phyloP scores from a whole-genome alignment of 2,888 invertebrate genomes.

The Hyles lineata region DNA sequence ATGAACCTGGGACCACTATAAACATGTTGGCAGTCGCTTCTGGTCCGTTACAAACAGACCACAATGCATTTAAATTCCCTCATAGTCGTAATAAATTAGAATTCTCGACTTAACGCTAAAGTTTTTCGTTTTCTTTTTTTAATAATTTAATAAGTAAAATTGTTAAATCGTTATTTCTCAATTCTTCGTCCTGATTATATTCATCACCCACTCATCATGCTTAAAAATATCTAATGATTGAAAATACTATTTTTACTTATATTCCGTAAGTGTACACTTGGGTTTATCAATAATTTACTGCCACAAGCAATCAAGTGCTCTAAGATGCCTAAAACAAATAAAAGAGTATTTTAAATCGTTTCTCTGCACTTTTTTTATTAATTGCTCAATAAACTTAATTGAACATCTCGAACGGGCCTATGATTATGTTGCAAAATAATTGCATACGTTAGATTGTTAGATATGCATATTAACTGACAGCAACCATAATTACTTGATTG shows the following conservation, averaged over 20 bases:
- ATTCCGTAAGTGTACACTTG: background rate
- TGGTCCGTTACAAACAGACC: no score
- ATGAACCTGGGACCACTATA: no score
- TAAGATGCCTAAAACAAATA: conserved; percentile 5
- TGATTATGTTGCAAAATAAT: conserved; percentile 12
- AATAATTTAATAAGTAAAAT: no score
- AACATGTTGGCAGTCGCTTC: no score
- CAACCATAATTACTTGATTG: background rate
- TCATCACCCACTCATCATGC: background rate
- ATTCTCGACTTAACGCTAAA: no score
- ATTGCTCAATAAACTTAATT: conserved; percentile 8
- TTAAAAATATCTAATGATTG: background rate
- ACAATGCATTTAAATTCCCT: no score
- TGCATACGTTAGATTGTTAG: background rate
- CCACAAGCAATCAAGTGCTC: background rate
- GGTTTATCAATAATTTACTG: background rate
- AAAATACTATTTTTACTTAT: background rate
- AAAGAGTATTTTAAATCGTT: background rate
- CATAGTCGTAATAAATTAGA: no score
- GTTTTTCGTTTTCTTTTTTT: no score
- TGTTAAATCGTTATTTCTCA: no score
- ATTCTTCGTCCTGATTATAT: no score
- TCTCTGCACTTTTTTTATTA: background rate
- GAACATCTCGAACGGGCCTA: background rate
- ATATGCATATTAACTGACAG: background rate